Evolutionary conservation across 2,113 vertebrate genomes (phyloP).

Genomic region (Hydrolagus affinis): DNA sequence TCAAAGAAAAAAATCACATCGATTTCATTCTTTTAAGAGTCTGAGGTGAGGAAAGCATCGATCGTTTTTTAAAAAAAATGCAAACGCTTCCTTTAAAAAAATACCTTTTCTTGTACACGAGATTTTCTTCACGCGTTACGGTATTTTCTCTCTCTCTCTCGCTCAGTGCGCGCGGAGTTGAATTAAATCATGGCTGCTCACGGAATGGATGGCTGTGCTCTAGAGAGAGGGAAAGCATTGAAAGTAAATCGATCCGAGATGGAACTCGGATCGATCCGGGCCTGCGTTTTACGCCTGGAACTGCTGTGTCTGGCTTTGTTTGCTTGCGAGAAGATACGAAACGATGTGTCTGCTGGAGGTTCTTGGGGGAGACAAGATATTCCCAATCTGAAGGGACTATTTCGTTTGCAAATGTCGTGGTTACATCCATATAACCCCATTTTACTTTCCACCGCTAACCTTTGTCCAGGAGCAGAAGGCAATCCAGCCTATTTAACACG

Average conservation of each 20-base stretch:
- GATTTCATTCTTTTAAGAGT: conserved; percentile 1
- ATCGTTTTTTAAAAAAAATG: not conserved
- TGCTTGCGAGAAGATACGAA: not conserved
- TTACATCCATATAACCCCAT: not conserved
- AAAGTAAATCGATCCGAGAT: not conserved
- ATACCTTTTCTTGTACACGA: not conserved
- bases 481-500: too few relatives aligned
- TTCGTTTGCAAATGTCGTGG: not conserved
- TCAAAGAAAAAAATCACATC: not conserved
- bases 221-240: not conserved
- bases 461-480: too few relatives aligned
- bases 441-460: not conserved
- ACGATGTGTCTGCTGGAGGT: not conserved
- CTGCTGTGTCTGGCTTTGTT: not conserved
- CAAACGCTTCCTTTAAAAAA: too few relatives aligned
- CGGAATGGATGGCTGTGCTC: not conserved
- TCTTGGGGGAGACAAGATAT: not conserved
- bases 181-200: conserved; percentile 4
- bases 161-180: not conserved
- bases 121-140: not conserved
- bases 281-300: not conserved
- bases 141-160: not conserved
- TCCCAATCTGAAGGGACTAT: not conserved
- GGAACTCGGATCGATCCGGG: conserved; percentile 6
- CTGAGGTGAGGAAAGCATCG: not conserved